phyloP scores from a whole-genome alignment of 2,888 invertebrate species.

The Polydesmus complanatus region DNA sequence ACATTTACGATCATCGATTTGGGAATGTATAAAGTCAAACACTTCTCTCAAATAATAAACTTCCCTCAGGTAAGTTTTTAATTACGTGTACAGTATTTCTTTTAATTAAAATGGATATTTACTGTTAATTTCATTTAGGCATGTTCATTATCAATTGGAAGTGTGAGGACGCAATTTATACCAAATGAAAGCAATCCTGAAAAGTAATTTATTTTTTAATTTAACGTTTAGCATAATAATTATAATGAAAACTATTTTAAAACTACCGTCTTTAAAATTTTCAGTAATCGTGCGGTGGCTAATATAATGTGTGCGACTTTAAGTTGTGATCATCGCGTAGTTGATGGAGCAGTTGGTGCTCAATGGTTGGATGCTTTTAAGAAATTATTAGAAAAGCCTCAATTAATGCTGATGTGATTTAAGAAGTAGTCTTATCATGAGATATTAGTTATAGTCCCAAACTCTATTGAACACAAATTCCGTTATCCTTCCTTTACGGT shows the following conservation, averaged over 20 bases:
- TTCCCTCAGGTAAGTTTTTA: conserved; percentile 56
- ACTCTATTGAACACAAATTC: not conserved
- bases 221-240: not conserved
- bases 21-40: conserved; percentile 82
- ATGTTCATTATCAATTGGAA: conserved; percentile 81
- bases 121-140: conserved; percentile 35
- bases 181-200: conserved; percentile 53
- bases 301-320: conserved; percentile 78
- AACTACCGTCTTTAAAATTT: conserved; percentile 26
- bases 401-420: conserved; percentile 73
- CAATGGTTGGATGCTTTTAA: conserved; percentile 86
- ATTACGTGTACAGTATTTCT: not conserved
- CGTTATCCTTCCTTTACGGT: not conserved
- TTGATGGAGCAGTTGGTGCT: conserved; percentile 96
- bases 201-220: conserved; percentile 49
- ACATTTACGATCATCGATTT: conserved; percentile 88
- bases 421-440: too few relatives aligned
- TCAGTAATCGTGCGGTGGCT: conserved; percentile 50
- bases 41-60: conserved; percentile 87
- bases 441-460: not conserved
- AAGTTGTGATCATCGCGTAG: conserved; percentile 92
- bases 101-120: conserved; percentile 4
- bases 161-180: conserved; percentile 57
- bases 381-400: conserved; percentile 77
- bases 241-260: not conserved